These are phyloP conservation scores for Acleris holmiana DNA, from an alignment of 2,888 invertebrate genomes.

Conservation along the genomic window DNA sequence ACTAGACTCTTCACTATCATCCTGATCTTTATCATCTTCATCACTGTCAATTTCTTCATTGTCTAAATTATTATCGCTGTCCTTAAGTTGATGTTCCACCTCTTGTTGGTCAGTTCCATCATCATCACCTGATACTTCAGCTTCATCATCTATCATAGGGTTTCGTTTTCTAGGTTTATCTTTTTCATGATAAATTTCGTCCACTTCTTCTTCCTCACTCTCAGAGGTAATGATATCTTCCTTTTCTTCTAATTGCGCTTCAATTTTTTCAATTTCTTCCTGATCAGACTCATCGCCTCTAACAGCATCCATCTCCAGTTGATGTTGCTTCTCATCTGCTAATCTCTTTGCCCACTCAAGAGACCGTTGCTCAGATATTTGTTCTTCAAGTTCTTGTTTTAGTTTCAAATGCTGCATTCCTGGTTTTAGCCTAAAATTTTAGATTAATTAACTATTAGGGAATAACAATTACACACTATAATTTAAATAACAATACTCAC, in stretches of 20 bases:
- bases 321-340: conserved; percentile 75
- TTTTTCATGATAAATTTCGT: conserved; percentile 62
- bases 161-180: conserved; percentile 72
- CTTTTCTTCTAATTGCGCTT: conserved; percentile 64
- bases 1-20: conserved; percentile 56
- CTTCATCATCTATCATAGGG: conserved; percentile 76
- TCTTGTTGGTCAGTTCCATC: conserved; percentile 51
- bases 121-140: conserved; percentile 77
- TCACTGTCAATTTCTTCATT: conserved; percentile 37
- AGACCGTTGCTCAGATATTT: conserved; percentile 89
- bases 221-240: conserved; percentile 71
- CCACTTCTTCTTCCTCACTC: conserved; percentile 74
- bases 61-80: conserved; percentile 1
- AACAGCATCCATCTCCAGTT: conserved; percentile 66
- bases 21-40: conserved; percentile 50
- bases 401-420: conserved; percentile 89
- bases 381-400: conserved; percentile 87
- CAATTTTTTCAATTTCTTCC: conserved; percentile 74
- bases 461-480: background rate
- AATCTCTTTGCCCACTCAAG: conserved; percentile 88
- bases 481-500: conserved; percentile 59
- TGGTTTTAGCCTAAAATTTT: conserved; percentile 79
- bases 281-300: conserved; percentile 65
- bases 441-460: too few species aligned
- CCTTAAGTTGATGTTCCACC: conserved; percentile 27